phyloP scores from a whole-genome alignment of 2,113 vertebrate species.

The Sceloporus undulatus region DNA sequence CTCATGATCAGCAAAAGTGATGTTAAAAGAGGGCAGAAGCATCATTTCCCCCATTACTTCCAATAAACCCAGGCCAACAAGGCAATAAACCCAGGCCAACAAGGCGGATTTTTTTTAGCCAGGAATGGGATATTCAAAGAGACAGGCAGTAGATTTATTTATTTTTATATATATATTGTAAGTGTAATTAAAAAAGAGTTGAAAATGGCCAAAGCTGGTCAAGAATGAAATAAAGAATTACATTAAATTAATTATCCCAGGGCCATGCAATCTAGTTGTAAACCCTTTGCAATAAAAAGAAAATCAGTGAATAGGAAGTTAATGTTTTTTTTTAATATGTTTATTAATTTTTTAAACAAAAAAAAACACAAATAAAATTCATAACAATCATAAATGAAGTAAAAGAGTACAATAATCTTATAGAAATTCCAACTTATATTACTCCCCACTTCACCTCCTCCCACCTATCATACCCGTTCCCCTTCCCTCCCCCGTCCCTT shows the following conservation, averaged over 20 bases:
- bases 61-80: slow-evolving; percentile 41
- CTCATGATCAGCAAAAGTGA: slow-evolving; percentile 33
- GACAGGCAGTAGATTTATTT: slow-evolving; percentile 60
- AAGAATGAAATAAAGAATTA: slow-evolving; percentile 65
- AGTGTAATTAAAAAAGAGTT: slow-evolving; percentile 53
- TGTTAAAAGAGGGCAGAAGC: slow-evolving; percentile 50
- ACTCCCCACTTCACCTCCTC: too few species aligned
- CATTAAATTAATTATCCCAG: slow-evolving; percentile 67
- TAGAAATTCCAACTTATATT: too few species aligned
- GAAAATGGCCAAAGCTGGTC: slow-evolving; percentile 67
- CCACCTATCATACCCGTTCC: too few species aligned
- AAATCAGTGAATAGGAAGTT: slow-evolving; percentile 60
- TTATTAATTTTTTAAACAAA: too few species aligned
- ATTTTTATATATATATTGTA: slow-evolving; percentile 11
- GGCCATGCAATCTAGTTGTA: slow-evolving; percentile 65
- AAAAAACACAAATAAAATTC: too few species aligned
- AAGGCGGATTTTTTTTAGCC: slow-evolving; percentile 28
- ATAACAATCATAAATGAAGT: too few species aligned
- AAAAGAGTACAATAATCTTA: too few species aligned
- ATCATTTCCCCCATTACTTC: slow-evolving; percentile 46
- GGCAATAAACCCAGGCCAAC: slow-evolving; percentile 32
- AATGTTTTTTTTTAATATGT: too few species aligned
- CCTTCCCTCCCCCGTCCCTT: too few species aligned
- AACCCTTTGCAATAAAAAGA: slow-evolving; percentile 63
- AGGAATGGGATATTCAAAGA: slow-evolving; percentile 54